phyloP scores from a whole-genome alignment of 2,113 vertebrate species.

The Cricetomys ansorgei region DNA sequence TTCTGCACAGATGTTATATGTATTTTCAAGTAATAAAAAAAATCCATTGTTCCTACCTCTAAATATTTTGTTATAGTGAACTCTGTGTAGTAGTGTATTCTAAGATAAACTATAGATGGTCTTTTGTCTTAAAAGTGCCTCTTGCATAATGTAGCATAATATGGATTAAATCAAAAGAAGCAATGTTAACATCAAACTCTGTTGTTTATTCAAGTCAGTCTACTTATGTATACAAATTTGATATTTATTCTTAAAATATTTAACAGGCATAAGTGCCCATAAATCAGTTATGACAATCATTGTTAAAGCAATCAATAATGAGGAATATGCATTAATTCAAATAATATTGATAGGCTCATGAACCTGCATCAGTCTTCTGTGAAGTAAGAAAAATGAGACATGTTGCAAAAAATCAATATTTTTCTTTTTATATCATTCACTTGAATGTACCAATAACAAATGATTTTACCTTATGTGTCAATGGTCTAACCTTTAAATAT shows the following conservation, averaged over 20 bases:
- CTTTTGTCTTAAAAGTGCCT: conserved; percentile 73
- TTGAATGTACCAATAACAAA: conserved; percentile 88
- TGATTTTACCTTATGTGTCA: conserved; percentile 87
- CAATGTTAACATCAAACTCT: conserved; percentile 84
- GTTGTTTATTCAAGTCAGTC: conserved; percentile 87
- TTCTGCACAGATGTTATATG: neutral
- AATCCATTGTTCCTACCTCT: neutral
- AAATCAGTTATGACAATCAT: conserved; percentile 92
- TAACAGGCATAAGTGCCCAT: conserved; percentile 90
- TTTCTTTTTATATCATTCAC: conserved; percentile 88
- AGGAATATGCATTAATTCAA: conserved; percentile 92
- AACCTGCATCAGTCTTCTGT: conserved; percentile 88
- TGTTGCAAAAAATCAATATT: conserved; percentile 90
- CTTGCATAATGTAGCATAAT: conserved; percentile 79
- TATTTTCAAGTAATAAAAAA: conserved; percentile 23
- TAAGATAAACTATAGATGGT: conserved; percentile 38
- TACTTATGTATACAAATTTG: conserved; percentile 86
- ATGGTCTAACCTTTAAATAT: conserved; percentile 79
- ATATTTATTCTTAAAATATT: conserved; percentile 92
- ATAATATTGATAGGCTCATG: conserved; percentile 90
- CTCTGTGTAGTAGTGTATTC: conserved; percentile 17
- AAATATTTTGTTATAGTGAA: neutral
- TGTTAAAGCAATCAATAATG: conserved; percentile 90
- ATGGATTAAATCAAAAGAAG: conserved; percentile 80
- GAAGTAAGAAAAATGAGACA: conserved; percentile 91